Conservation (phyloP, 2,113 vertebrate species). For the Gracilinanus agilis region DNA sequence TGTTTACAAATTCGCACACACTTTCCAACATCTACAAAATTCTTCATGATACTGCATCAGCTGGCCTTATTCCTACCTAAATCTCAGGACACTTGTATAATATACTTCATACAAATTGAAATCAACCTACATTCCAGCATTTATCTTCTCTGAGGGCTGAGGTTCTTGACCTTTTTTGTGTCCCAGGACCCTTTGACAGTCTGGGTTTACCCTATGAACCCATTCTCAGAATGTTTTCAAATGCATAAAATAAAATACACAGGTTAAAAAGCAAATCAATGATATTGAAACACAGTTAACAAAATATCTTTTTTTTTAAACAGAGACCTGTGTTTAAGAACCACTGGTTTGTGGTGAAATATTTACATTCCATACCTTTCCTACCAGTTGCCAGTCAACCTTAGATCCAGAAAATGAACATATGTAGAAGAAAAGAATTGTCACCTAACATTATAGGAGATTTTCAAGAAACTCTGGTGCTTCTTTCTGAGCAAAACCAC, state of each 20-base stretch:
- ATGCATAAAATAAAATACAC: background rate
- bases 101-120: constrained; percentile 36
- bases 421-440: constrained; percentile 41
- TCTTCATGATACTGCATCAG: constrained; percentile 34
- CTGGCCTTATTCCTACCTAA: background rate
- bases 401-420: constrained; percentile 42
- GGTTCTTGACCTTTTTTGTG: background rate
- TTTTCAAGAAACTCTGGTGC: constrained; percentile 56
- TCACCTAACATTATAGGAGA: constrained; percentile 64
- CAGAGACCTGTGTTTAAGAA: background rate
- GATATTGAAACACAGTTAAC: background rate
- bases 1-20: background rate
- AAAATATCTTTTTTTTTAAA: background rate
- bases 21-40: background rate
- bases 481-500: constrained; percentile 61
- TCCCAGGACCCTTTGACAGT: background rate
- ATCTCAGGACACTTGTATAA: constrained; percentile 6
- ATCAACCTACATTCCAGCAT: background rate
- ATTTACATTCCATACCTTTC: background rate
- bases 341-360: background rate
- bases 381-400: constrained; percentile 18
- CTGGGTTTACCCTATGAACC: background rate
- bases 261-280: background rate
- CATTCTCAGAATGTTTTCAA: background rate
- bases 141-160: background rate